These are phyloP conservation scores for Phalangium opilio DNA, from an alignment of 2,888 invertebrate genomes.

Conservation along the genomic window DNA sequence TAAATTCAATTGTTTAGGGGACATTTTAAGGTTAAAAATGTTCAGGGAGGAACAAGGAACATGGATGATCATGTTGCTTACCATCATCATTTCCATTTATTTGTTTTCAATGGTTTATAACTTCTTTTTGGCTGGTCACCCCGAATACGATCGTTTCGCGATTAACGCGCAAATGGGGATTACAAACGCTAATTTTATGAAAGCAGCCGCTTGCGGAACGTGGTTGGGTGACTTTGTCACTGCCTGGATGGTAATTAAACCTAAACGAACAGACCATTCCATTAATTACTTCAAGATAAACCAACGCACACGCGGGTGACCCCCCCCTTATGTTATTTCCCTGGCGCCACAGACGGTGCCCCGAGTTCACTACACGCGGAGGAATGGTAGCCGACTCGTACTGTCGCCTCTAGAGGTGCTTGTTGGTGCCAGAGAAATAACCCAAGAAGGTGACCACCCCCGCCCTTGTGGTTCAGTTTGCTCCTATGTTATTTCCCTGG, in stretches of 20 bases:
- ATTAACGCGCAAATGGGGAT: conserved; percentile 35
- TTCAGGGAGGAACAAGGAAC: conserved; percentile 37
- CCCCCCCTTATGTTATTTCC: no score
- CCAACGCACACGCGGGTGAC: no score
- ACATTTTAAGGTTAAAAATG: conserved; percentile 35
- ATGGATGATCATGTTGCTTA: conserved; percentile 38
- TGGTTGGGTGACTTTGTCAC: conserved; percentile 40
- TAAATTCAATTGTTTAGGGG: conserved; percentile 23
- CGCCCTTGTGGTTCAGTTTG: no score
- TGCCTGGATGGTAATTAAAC: conserved; percentile 33
- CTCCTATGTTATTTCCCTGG: no score
- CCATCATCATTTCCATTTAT: conserved; percentile 34
- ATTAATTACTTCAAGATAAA: no score
- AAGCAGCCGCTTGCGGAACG: conserved; percentile 37
- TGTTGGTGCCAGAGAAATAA: no score
- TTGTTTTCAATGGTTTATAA: conserved; percentile 37
- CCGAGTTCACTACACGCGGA: no score
- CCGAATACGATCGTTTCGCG: conserved; percentile 28
- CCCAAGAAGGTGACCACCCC: no score
- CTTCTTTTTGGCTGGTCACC: conserved; percentile 30
- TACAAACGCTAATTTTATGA: conserved; percentile 35
- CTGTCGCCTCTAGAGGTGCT: no score
- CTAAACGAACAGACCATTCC: no score
- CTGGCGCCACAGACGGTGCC: no score
- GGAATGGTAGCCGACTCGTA: no score